Conservation (phyloP, 2,113 vertebrate species). For the Lepus timidus region DNA sequence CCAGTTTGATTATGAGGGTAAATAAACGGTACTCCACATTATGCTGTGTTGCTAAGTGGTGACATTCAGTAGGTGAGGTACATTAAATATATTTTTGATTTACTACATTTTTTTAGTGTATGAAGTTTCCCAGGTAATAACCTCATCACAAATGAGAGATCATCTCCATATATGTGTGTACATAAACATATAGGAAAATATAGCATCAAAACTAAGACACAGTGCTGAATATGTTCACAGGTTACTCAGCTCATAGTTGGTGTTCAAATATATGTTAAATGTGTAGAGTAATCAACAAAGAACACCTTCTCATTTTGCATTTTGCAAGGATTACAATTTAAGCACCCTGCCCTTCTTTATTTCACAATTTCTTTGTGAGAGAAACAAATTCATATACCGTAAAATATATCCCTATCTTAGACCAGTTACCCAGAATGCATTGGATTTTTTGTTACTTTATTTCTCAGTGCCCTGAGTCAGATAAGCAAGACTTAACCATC, state of each 20-base stretch:
- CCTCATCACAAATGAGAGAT: not conserved
- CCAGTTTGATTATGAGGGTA: not conserved
- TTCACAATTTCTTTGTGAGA: slow-evolving; percentile 25
- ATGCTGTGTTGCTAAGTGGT: not conserved
- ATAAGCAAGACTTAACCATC: not conserved
- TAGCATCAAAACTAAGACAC: not conserved
- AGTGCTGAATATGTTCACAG: not conserved
- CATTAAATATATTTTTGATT: not conserved
- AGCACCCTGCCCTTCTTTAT: not conserved
- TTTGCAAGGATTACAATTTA: slow-evolving; percentile 12
- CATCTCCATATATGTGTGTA: not conserved
- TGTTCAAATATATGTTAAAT: not conserved
- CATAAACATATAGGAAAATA: not conserved
- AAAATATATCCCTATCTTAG: not conserved
- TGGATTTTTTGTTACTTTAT: not conserved
- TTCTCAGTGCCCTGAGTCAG: not conserved
- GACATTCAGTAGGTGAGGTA: not conserved
- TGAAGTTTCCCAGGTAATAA: not conserved
- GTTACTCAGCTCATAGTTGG: not conserved
- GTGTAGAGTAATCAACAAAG: not conserved
- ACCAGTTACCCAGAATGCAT: not conserved
- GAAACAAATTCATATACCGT: not conserved
- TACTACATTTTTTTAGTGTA: not conserved
- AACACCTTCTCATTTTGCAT: not conserved
- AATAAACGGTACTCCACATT: too few relatives aligned